A percentile compares a stretch with the other conserved stretches of the same genome.
Conservation (phyloP, 1,140 invertebrate species). For the Temnothorax nylanderi region DNA sequence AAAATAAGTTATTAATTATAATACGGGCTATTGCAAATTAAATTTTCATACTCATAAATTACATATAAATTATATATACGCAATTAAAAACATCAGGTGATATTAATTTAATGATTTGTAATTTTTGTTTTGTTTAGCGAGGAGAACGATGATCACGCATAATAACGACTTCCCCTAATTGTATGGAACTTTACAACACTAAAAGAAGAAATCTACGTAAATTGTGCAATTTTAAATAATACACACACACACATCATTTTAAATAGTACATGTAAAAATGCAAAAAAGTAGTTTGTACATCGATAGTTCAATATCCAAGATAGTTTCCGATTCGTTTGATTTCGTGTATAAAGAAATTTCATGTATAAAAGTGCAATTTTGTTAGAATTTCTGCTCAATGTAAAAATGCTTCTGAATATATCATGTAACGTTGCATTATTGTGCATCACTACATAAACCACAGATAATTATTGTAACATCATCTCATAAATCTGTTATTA, state of each 20-base stretch:
- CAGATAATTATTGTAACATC: conserved; percentile 15
- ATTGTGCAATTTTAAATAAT: conserved; percentile 37
- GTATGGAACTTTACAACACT: neutral
- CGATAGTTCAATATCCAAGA: neutral
- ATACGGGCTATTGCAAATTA: neutral
- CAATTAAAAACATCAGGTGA: neutral
- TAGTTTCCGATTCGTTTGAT: neutral
- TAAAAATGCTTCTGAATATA: conserved; percentile 12
- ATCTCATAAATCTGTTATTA: conserved; percentile 12
- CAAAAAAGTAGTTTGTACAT: neutral
- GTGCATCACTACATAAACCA: neutral
- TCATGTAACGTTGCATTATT: neutral
- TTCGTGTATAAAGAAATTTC: conserved; percentile 13
- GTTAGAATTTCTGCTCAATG: neutral
- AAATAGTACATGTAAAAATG: conserved; percentile 10
- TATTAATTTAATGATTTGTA: neutral
- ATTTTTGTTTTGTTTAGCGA: conserved; percentile 67
- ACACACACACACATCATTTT: neutral
- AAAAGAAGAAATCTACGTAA: conserved; percentile 14
- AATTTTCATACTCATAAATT: neutral
- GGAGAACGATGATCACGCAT: conserved; percentile 64
- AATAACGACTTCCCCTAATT: conserved; percentile 27
- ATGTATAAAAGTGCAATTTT: neutral
- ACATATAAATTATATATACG: neutral
- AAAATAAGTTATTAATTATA: neutral